Conservation (phyloP, 2,797 vertebrate genomes). For the Pangasius krempfi region DNA sequence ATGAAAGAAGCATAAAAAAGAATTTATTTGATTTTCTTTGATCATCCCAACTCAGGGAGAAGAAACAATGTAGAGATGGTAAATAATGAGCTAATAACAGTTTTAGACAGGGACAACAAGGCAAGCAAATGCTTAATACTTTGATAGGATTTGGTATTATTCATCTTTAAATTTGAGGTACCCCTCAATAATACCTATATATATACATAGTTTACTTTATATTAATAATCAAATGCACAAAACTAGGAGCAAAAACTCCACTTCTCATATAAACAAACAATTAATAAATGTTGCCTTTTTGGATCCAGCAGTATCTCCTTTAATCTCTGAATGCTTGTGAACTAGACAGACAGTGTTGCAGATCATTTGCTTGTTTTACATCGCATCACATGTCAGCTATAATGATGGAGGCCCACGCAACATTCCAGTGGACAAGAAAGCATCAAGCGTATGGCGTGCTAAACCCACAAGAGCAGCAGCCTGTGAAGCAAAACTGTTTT, state of each 20-base stretch:
- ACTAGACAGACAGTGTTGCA: slow-evolving; percentile 61
- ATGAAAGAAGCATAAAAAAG: slow-evolving; percentile 52
- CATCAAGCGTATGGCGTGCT: slow-evolving; percentile 63
- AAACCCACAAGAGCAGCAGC: slow-evolving; percentile 71
- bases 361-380: slow-evolving; percentile 71
- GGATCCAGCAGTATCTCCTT: slow-evolving; percentile 55
- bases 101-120: slow-evolving; percentile 39
- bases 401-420: slow-evolving; percentile 73
- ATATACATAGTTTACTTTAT: background rate
- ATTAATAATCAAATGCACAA: background rate
- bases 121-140: slow-evolving; percentile 36
- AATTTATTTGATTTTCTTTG: slow-evolving; percentile 44
- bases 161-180: slow-evolving; percentile 4
- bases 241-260: slow-evolving; percentile 27
- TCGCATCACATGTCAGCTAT: slow-evolving; percentile 71
- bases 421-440: slow-evolving; percentile 63
- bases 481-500: slow-evolving; percentile 68
- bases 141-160: slow-evolving; percentile 36
- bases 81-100: slow-evolving; percentile 56
- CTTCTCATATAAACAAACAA: slow-evolving; percentile 54
- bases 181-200: background rate
- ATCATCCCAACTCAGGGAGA: slow-evolving; percentile 46
- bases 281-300: slow-evolving; percentile 53
- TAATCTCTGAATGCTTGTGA: slow-evolving; percentile 63
- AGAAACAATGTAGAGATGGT: slow-evolving; percentile 51